These are phyloP conservation scores for Tachypleus tridentatus DNA, from an alignment of 1,140 invertebrate genomes.

Conservation along the genomic window DNA sequence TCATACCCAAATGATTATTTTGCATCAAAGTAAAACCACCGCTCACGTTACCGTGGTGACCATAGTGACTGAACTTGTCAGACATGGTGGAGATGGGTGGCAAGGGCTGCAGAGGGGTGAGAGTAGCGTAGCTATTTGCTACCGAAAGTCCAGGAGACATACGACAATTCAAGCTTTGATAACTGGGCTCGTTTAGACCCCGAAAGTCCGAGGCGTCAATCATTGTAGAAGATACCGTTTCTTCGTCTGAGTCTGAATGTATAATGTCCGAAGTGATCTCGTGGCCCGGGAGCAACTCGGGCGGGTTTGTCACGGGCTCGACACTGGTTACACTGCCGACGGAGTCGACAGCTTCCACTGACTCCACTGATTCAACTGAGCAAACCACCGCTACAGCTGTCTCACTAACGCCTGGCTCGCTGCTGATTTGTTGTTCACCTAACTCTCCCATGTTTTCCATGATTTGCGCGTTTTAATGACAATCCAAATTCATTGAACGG, in stretches of 20 bases:
- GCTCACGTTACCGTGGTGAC: slow-evolving; percentile 38
- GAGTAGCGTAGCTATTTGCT: slow-evolving; percentile 67
- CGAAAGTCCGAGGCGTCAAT: slow-evolving; percentile 28
- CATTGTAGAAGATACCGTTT: slow-evolving; percentile 18
- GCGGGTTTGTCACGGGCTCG: slow-evolving; percentile 14
- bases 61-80: slow-evolving; percentile 47
- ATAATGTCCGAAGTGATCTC: slow-evolving; percentile 17
- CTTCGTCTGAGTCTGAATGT: slow-evolving; percentile 29
- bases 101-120: slow-evolving; percentile 61
- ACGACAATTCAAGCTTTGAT: slow-evolving; percentile 26
- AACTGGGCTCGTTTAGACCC: slow-evolving; percentile 23
- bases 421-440: slow-evolving; percentile 34
- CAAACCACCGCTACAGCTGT: background rate
- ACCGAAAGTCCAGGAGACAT: slow-evolving; percentile 27
- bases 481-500: slow-evolving; percentile 20
- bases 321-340: slow-evolving; percentile 9
- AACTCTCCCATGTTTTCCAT: slow-evolving; percentile 40
- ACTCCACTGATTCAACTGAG: slow-evolving; percentile 17
- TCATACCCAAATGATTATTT: slow-evolving; percentile 48
- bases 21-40: slow-evolving; percentile 77
- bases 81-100: slow-evolving; percentile 98
- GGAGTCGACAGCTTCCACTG: slow-evolving; percentile 10
- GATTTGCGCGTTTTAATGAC: slow-evolving; percentile 16
- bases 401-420: slow-evolving; percentile 12
- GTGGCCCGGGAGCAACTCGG: slow-evolving; percentile 10